These are phyloP conservation scores for Falco biarmicus DNA, from an alignment of 2,797 vertebrate species.

Conservation along the genomic window DNA sequence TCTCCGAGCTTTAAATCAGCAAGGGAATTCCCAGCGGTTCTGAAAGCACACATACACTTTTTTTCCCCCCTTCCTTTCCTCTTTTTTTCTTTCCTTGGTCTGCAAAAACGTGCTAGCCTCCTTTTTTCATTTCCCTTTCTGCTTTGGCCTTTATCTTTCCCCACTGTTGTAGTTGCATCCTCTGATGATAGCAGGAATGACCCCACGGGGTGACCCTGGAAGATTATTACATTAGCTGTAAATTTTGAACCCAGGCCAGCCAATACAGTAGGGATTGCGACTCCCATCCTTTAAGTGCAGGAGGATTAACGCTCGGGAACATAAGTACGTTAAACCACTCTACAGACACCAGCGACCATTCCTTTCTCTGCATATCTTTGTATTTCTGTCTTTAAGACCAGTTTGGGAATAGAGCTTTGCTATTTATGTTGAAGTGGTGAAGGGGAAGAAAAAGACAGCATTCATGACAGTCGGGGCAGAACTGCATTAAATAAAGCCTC, in stretches of 20 bases:
- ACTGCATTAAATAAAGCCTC: conserved; percentile 53
- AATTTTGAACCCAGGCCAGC: conserved; percentile 40
- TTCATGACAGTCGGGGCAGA: conserved; percentile 48
- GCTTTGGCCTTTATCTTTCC: conserved; percentile 17
- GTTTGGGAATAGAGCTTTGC: conserved; percentile 62
- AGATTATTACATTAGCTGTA: conserved; percentile 48
- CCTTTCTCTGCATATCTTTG: conserved; percentile 45
- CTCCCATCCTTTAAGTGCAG: conserved; percentile 71
- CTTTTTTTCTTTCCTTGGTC: not conserved
- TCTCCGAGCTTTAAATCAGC: conserved; percentile 15
- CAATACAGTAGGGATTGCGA: conserved; percentile 23
- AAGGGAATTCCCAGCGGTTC: not conserved
- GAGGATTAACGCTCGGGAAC: conserved; percentile 54
- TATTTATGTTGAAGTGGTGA: conserved; percentile 48
- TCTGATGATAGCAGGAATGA: conserved; percentile 36
- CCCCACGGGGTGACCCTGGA: not conserved
- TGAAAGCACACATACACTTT: not conserved
- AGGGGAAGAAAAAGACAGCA: conserved; percentile 50
- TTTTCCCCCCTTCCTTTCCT: not conserved
- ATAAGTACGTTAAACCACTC: conserved; percentile 28
- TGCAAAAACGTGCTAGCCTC: not conserved
- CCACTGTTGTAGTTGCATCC: conserved; percentile 10
- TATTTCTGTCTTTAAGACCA: conserved; percentile 29
- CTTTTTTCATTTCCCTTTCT: conserved; percentile 27
- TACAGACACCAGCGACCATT: conserved; percentile 26